These are phyloP conservation scores for Diarsia rubi DNA, from an alignment of 2,888 invertebrate species.

Conservation along the genomic window DNA sequence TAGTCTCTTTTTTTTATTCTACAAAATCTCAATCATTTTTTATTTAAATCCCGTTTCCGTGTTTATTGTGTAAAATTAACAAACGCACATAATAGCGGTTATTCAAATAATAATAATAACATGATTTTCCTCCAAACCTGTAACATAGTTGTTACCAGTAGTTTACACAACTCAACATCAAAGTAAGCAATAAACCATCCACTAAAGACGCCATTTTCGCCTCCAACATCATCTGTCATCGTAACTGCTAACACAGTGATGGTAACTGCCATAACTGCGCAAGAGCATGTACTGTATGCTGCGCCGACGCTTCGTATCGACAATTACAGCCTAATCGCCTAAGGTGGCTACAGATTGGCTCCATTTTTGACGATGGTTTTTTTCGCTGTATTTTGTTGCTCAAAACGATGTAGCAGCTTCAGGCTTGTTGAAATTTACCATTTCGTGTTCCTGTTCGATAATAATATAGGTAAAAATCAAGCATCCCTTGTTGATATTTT, in stretches of 20 bases:
- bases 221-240: constrained; percentile 35
- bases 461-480: not conserved
- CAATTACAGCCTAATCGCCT: constrained; percentile 49
- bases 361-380: not conserved
- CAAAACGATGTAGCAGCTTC: not conserved
- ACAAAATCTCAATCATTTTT: not conserved
- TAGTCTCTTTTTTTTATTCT: no score
- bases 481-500: not conserved
- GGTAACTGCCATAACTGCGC: constrained; percentile 51
- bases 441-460: not conserved
- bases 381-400: not conserved
- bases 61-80: not conserved
- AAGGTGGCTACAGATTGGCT: constrained; percentile 12
- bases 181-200: constrained; percentile 1
- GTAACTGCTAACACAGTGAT: constrained; percentile 31
- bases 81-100: not conserved
- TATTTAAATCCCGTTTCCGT: not conserved
- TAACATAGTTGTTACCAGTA: not conserved
- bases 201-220: constrained; percentile 21
- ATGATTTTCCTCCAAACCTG: not conserved
- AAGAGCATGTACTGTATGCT: constrained; percentile 24
- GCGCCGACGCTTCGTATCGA: constrained; percentile 30
- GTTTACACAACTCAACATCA: constrained; percentile 5
- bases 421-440: not conserved
- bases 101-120: not conserved